Base-by-base conservation (phyloP, 2,113 vertebrate genomes). In the Zosterops pallidus region DNA sequence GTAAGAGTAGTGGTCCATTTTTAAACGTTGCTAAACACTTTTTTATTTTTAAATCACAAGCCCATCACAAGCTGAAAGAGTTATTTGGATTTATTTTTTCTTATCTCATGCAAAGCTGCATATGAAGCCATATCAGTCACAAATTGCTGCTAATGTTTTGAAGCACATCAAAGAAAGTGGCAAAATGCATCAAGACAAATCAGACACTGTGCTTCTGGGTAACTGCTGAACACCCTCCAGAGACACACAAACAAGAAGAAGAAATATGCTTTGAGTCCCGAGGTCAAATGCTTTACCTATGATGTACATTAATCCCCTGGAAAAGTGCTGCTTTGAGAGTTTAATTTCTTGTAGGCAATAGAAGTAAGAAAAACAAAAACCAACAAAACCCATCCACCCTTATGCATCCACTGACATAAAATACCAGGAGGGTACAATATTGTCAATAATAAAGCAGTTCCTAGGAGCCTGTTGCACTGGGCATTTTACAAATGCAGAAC, bases 231-330 rank as follows among this genome's bases (percentile, higher is more conserved):
- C 50, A 49, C 42, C 33, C 89, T 90, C 78, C 35, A 80, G 87
- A 91, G 84, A 70, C 71, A 67, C 26, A 59, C 39, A 80, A 81
- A 74, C 2, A 3, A 90, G 82, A 88, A 71, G 37, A 92, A 94
- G 64, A 95, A 95, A 77, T 94, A 89, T 47, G 14, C 44, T 86
- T 4, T 11, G 70, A 78, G 20, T 78, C 90, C 59, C 2, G 39
- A 93, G 76, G 94, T 96, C 88, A 97, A 92, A 90, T 86, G 42
- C 37, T 94, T 89, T 96, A 86, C 84, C 94, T 86, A 91, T 85
- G 69, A 84, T 72, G 14, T 74, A 41, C 42, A 81, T 95, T 90
- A 95, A 94, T 91, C 33, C 87, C 59, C 78, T 63, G 41, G 75
- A 94, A 75, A 94, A 93, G 59, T 15, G 7, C 35, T 63, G 22